phyloP scores from a whole-genome alignment of 2,797 vertebrate species.

The Mormyrus hasselquistii region DNA sequence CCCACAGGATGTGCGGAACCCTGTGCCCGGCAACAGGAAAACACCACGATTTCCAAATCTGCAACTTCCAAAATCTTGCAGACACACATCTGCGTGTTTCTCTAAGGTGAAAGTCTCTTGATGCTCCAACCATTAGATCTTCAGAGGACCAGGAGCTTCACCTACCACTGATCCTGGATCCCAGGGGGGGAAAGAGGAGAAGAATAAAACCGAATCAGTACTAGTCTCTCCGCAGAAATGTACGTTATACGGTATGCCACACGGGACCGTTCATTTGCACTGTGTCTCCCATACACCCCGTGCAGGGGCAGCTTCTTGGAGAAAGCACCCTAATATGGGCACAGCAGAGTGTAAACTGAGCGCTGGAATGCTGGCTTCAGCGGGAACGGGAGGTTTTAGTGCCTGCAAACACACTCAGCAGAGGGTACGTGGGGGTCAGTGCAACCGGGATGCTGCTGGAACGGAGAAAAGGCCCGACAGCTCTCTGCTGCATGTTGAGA shows the following conservation, averaged over 20 bases:
- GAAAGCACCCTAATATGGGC: conserved; percentile 6
- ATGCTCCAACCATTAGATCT: background rate
- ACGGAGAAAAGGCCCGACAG: background rate
- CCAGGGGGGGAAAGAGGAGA: background rate
- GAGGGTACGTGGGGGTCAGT: background rate
- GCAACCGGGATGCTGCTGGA: background rate
- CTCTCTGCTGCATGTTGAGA: background rate
- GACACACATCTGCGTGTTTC: background rate
- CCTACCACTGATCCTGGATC: background rate
- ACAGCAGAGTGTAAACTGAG: background rate
- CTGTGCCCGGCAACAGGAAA: background rate
- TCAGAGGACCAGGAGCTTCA: background rate
- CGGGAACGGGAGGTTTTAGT: background rate
- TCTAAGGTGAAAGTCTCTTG: background rate
- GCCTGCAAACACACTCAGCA: background rate
- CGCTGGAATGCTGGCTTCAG: background rate
- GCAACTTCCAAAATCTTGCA: background rate
- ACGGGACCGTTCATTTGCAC: background rate
- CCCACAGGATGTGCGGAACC: background rate
- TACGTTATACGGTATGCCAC: background rate
- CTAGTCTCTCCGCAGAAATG: background rate
- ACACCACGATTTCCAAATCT: background rate
- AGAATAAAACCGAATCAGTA: background rate
- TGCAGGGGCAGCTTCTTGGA: background rate
- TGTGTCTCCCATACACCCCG: background rate